Evolutionary conservation across 2,797 vertebrate species (phyloP), one percentile per base, ranked within the genome.

Genomic region (Pelodytes ibericus): DNA sequence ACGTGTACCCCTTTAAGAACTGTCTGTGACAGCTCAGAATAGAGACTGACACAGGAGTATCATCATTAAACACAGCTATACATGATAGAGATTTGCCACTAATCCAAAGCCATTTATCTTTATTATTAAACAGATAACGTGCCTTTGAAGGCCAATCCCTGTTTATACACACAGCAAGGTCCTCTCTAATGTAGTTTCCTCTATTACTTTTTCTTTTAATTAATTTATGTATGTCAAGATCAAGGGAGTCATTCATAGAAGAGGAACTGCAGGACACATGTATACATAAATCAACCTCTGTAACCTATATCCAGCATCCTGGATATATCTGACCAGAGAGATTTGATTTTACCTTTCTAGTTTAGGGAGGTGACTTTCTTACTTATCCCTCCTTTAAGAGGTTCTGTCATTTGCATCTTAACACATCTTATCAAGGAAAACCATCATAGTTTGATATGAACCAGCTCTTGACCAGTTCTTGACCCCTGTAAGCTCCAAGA

Each of bases 381-480:
- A 74, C 80, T 82, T 80, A 87, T 89, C 84, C 83, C 84, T 91
- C 87, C 88, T 89, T 93, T 89, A 88, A 85, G 82, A 86, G 74
- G 83, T 33, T 73, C 64, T 73, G 76, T 79, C 93, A 91, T 80
- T 64, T 88, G 88, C 92, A 91, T 88, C 89, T 92, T 89, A 92
- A 89, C 88, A 90, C 94, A 92, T 93, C 92, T 93, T 96, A 95
- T 95, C 95, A 94, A 90, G 85, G 80, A 82, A 85, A 86, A 91
- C 88, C 94, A 94, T 96, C 94, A 92, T 91, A 86, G 90, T 77
- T 90, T 92, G 94, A 97, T 91, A 95, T 91, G 95, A 94, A 95
- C 88, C 95, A 95, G 94, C 82, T 92, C 87, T 90, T 93, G 88
- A 88, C 87, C 90, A 90, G 80, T 85, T 88, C 84, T 87, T 88